Base-by-base conservation (phyloP, 2,113 vertebrate species). In the Pavo muticus region DNA sequence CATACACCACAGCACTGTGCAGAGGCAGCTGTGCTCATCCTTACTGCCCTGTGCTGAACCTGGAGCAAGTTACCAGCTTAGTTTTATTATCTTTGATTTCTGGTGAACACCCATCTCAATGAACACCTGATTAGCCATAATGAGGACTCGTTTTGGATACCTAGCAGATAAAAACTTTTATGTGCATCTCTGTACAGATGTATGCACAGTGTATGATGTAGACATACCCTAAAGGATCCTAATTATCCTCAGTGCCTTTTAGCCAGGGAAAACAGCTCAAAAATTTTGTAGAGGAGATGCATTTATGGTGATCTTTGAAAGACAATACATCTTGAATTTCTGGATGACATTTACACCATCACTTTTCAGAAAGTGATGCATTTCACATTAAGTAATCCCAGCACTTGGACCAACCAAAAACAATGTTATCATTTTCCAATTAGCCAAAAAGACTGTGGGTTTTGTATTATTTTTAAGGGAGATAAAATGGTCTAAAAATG, bases 211-310 rank as follows among this genome's bases (percentile, higher is more conserved):
- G 11, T 63, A 68, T 2, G 1, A 84, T 24, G 68, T 3, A 71
- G 21, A 77, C 18, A 42, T 17, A 4, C 5, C 24, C 50, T 40
- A n/a, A 67, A 83, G 15, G 4, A 63, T n/a, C 0, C 0, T 14
- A 82, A 74, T 57, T 60, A 30, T 76, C 78, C 9, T 68, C 7
- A 8, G 25, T 30, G 8, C 6, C 19, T 85, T 79, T 60, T 56
- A 76, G 37, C 40, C 24, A 79, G 57, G 8, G 9, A 76, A 92
- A 79, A 44, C 3, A 63, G 50, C 88, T 52, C 11, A n/a, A 93
- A 9, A 3, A 69, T 57, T 92, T 82, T 72, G 12, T 63, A 79
- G 23, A 73, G 30, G 14, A 45, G 47, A 84, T 65, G 76, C 0
- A 54, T 42, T 44, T 45, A 44, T 13, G 30, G 25, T 40, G 67